Percentiles rank a stretch among this genome's conserved stretches.
These are phyloP conservation scores for Archilochus colubris DNA, from an alignment of 2,113 vertebrate species.

Conservation along the genomic window DNA sequence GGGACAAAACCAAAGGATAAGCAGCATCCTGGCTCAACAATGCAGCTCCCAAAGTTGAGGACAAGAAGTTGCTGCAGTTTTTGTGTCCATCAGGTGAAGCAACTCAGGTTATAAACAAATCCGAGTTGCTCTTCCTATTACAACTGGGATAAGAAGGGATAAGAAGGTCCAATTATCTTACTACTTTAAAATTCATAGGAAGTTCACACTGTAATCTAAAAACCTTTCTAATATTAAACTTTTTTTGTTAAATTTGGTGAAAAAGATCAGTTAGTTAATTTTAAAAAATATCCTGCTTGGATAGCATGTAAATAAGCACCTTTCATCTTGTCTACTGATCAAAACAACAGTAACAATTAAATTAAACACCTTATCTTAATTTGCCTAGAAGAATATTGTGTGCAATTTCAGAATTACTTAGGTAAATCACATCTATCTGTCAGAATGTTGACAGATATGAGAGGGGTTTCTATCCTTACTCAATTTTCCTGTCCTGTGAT, in stretches of 20 bases:
- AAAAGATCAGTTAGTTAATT: background rate
- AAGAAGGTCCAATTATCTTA: background rate
- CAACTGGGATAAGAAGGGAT: background rate
- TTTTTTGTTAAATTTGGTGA: background rate
- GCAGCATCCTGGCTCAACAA: background rate
- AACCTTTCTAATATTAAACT: background rate
- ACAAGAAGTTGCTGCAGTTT: slow-evolving; percentile 2
- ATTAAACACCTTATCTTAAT: background rate
- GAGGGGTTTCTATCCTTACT: background rate
- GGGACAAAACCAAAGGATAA: background rate
- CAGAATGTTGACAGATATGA: background rate
- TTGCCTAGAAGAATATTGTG: background rate
- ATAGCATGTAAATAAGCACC: background rate
- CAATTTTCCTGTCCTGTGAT: background rate
- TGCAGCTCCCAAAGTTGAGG: background rate
- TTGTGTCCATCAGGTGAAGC: background rate
- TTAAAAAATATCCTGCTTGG: background rate
- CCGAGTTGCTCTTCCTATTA: background rate
- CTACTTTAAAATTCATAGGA: background rate
- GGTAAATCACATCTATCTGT: background rate
- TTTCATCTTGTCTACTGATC: background rate
- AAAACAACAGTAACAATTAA: background rate
- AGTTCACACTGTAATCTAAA: background rate
- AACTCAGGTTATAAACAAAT: background rate
- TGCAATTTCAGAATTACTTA: background rate